phyloP scores from a whole-genome alignment of 2,888 invertebrate species.

The Ectobius pallidus region DNA sequence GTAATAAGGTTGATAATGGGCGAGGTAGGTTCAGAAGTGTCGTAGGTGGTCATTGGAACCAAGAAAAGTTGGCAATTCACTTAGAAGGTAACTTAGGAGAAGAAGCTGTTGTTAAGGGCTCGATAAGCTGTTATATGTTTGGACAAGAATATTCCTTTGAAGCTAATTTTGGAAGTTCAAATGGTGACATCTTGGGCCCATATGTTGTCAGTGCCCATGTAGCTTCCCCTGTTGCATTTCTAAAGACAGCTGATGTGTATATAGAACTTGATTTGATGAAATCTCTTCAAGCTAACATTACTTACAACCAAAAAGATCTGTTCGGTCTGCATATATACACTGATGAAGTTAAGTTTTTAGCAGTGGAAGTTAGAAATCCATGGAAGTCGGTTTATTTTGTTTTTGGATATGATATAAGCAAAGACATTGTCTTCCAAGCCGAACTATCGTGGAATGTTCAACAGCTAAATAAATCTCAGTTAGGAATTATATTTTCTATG shows the following conservation, averaged over 20 bases:
- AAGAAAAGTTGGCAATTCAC: conserved; percentile 30
- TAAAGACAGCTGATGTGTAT: conserved; percentile 36
- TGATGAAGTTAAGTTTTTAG: conserved; percentile 3
- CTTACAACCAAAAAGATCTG: conserved; percentile 33
- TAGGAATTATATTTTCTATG: conserved; percentile 44
- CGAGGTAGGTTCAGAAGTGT: conserved; percentile 44
- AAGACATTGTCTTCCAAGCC: conserved; percentile 41
- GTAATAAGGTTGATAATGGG: conserved; percentile 42
- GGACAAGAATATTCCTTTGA: neutral
- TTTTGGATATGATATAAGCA: conserved; percentile 43
- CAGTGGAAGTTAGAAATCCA: conserved; percentile 47
- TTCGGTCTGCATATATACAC: conserved; percentile 23
- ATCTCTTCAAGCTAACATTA: conserved; percentile 26
- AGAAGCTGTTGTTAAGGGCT: conserved; percentile 21
- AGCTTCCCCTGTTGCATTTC: conserved; percentile 38
- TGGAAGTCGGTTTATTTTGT: conserved; percentile 47
- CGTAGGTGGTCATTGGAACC: conserved; percentile 44
- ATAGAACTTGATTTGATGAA: conserved; percentile 24
- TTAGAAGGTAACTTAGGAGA: conserved; percentile 25
- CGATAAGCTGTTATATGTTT: conserved; percentile 35
- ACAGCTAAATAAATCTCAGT: conserved; percentile 42
- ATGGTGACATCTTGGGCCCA: neutral
- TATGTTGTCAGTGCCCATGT: neutral
- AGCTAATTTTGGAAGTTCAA: neutral
- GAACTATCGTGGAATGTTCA: conserved; percentile 49